A percentile compares a stretch with the other conserved stretches of the same genome.
phyloP scores from a whole-genome alignment of 2,888 invertebrate genomes.

The Sacculina carcini region DNA sequence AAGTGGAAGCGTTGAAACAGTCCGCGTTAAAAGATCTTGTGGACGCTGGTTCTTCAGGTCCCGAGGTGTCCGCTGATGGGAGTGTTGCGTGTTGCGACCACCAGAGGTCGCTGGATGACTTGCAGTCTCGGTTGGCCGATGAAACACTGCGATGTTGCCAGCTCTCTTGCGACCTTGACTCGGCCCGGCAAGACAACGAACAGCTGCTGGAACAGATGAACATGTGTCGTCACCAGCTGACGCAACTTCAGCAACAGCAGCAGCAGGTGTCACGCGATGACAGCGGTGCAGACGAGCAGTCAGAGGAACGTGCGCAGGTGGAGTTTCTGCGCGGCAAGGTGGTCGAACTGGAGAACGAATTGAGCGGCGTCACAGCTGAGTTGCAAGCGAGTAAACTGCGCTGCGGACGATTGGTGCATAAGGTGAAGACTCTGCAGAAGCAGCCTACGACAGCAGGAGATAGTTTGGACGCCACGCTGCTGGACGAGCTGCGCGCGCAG shows the following conservation, averaged over 20 bases:
- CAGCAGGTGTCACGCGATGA: no score
- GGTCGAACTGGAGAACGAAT: constrained; percentile 12
- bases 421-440: constrained; percentile 34
- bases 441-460: constrained; percentile 14
- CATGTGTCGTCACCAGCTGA: neutral
- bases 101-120: no score
- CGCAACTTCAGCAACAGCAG: neutral
- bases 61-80: no score
- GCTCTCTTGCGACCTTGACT: neutral
- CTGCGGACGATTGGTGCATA: constrained; percentile 48
- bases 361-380: constrained; percentile 27
- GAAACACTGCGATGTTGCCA: no score
- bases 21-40: no score
- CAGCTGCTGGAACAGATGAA: neutral
- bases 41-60: no score
- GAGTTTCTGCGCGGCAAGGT: constrained; percentile 6
- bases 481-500: constrained; percentile 37
- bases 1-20: no score
- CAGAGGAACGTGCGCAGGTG: neutral
- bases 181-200: neutral
- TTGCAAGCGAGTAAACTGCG: constrained; percentile 38
- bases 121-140: no score
- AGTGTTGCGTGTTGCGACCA: no score
- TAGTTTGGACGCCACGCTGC: constrained; percentile 41
- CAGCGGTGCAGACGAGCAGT: neutral